phyloP scores from a whole-genome alignment of 2,888 invertebrate genomes.

The Ischnura elegans region DNA sequence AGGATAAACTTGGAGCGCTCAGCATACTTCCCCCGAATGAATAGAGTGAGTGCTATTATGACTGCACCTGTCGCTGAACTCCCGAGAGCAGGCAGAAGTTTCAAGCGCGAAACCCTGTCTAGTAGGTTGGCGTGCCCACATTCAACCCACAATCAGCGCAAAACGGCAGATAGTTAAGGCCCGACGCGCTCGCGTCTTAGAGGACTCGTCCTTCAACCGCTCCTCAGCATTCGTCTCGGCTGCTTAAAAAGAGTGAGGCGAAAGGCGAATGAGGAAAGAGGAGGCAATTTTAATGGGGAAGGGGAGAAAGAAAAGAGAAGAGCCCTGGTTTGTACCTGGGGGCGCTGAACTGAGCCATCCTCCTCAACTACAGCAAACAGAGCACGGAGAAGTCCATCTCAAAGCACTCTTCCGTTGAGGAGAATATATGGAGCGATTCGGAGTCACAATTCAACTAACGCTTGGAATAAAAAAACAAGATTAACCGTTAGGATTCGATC shows the following conservation, averaged over 20 bases:
- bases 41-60: too few relatives aligned
- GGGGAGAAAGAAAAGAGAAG: background rate
- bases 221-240: slow-evolving; percentile 9
- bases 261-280: background rate
- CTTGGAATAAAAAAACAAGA: background rate
- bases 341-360: slow-evolving; percentile 1
- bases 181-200: background rate
- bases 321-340: background rate
- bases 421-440: slow-evolving; percentile 53
- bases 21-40: too few relatives aligned
- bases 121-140: too few relatives aligned
- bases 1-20: too few relatives aligned
- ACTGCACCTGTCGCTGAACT: too few relatives aligned
- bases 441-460: slow-evolving; percentile 26
- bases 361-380: slow-evolving; percentile 44
- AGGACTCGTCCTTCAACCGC: background rate
- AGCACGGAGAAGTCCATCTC: slow-evolving; percentile 44
- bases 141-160: background rate
- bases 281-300: background rate
- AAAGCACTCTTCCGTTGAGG: slow-evolving; percentile 48
- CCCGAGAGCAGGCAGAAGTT: too few relatives aligned
- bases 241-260: slow-evolving; percentile 17
- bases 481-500: too few relatives aligned
- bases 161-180: background rate
- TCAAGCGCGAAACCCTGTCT: too few relatives aligned